A percentile compares a stretch with the other conserved stretches of the same genome.
Conservation (phyloP, 2,797 vertebrate species). For the Parotocinclus haroldoi region DNA sequence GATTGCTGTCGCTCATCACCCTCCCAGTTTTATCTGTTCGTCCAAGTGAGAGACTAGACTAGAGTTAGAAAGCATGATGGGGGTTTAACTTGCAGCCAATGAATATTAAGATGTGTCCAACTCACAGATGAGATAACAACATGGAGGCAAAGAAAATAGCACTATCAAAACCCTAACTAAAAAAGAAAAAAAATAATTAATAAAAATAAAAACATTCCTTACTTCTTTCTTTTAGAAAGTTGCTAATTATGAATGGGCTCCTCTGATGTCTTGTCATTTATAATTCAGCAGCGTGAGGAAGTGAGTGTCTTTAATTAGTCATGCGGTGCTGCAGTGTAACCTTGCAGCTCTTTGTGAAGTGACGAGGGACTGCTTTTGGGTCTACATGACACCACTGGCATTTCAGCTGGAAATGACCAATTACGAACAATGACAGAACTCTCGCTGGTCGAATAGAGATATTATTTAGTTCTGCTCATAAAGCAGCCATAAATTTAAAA, state of each 20-base stretch:
- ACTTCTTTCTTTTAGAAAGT: constrained; percentile 55
- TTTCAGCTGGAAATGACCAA: constrained; percentile 47
- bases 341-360: constrained; percentile 45
- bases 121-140: constrained; percentile 17
- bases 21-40: constrained; percentile 54
- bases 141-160: constrained; percentile 8
- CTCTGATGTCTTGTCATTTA: constrained; percentile 70
- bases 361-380: constrained; percentile 50
- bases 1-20: constrained; percentile 70
- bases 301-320: constrained; percentile 70
- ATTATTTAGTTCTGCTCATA: constrained; percentile 36
- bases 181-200: constrained; percentile 51
- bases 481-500: too few relatives aligned
- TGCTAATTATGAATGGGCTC: constrained; percentile 61
- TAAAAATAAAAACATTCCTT: too few relatives aligned
- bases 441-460: constrained; percentile 42
- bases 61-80: constrained; percentile 33
- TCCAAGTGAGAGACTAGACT: constrained; percentile 44
- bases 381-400: constrained; percentile 51
- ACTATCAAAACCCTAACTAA: constrained; percentile 32
- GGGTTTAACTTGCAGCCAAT: constrained; percentile 27
- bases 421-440: constrained; percentile 43
- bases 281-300: constrained; percentile 62
- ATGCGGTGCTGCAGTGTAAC: constrained; percentile 49
- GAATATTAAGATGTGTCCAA: constrained; percentile 19